phyloP scores from a whole-genome alignment of 2,797 vertebrate species.

The Enteromius afrohamiltoni region DNA sequence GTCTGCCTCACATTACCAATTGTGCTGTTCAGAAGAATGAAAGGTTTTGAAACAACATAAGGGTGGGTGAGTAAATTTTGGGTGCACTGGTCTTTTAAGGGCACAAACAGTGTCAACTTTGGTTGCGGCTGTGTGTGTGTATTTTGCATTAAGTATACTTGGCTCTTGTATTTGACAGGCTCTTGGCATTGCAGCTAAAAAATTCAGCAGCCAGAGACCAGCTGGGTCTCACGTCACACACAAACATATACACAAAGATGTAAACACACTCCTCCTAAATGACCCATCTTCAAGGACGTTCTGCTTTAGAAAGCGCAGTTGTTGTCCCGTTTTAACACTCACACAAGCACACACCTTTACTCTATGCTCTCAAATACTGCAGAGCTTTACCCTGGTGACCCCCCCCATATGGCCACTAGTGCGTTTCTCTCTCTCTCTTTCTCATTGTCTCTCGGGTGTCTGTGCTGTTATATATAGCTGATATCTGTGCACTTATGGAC shows the following conservation, averaged over 20 bases:
- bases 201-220: constrained; percentile 51
- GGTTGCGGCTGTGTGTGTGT: constrained; percentile 14
- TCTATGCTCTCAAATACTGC: constrained; percentile 44
- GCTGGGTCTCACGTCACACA: constrained; percentile 57
- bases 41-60: background rate
- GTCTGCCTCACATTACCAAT: background rate
- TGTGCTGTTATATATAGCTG: constrained; percentile 53
- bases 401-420: constrained; percentile 36
- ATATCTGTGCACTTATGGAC: constrained; percentile 54
- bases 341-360: constrained; percentile 30
- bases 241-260: constrained; percentile 33
- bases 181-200: constrained; percentile 53
- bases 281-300: constrained; percentile 57
- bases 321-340: constrained; percentile 39
- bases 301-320: constrained; percentile 30
- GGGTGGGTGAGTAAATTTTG: background rate
- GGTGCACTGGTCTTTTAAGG: constrained; percentile 6
- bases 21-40: background rate
- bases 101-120: constrained; percentile 24
- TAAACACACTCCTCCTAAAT: constrained; percentile 44
- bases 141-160: constrained; percentile 56
- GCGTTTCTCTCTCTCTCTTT: constrained; percentile 23
- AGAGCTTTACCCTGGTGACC: constrained; percentile 50
- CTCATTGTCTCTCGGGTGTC: constrained; percentile 18
- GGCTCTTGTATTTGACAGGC: constrained; percentile 52